These are phyloP conservation scores for Philhelius pedissequus DNA, from an alignment of 2,888 invertebrate genomes.

Conservation along the genomic window DNA sequence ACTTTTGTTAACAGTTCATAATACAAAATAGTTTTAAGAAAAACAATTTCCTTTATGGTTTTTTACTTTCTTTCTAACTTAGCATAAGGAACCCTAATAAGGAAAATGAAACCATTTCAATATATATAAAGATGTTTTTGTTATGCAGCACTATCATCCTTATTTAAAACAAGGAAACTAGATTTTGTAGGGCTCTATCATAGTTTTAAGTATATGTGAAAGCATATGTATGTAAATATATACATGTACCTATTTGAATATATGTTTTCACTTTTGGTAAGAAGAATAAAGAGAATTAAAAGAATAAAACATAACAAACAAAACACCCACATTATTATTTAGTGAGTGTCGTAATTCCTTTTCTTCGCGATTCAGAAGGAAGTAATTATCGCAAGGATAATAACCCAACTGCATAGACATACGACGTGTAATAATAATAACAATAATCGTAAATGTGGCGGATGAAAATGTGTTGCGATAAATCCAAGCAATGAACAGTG, in stretches of 20 bases:
- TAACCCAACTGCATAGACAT: conserved; percentile 63
- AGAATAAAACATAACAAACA: not conserved
- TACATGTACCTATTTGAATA: too few relatives aligned
- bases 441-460: conserved; percentile 67
- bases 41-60: too few relatives aligned
- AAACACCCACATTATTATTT: not conserved
- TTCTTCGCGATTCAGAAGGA: conserved; percentile 55
- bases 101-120: too few relatives aligned
- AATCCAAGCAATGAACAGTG: conserved; percentile 10
- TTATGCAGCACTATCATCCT: too few relatives aligned
- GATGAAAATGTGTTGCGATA: conserved; percentile 44
- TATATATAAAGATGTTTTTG: too few relatives aligned
- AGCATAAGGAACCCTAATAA: too few relatives aligned
- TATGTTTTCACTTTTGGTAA: not conserved
- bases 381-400: conserved; percentile 64
- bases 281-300: not conserved
- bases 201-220: not conserved
- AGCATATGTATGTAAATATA: too few relatives aligned
- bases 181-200: not conserved
- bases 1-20: too few relatives aligned
- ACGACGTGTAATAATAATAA: conserved; percentile 60
- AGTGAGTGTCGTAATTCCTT: conserved; percentile 22
- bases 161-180: not conserved
- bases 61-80: too few relatives aligned
- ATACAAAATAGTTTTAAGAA: too few relatives aligned